These are phyloP conservation scores for Nothoprocta perdicaria DNA, from an alignment of 2,113 vertebrate species.

Conservation along the genomic window DNA sequence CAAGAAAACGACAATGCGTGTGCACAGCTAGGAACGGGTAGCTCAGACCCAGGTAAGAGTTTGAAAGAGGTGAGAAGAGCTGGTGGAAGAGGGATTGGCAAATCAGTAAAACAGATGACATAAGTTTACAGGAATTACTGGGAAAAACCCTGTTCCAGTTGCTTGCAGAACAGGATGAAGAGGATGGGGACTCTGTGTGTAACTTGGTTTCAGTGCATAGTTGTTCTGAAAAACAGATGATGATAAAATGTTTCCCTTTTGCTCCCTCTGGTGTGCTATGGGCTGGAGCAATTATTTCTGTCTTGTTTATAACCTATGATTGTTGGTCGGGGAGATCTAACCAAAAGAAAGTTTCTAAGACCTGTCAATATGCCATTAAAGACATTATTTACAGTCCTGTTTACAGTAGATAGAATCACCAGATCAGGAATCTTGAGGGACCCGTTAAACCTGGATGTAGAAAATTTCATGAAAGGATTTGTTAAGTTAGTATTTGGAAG, in stretches of 20 bases:
- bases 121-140: background rate
- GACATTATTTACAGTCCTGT: background rate
- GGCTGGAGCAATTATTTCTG: background rate
- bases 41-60: constrained; percentile 84
- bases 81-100: background rate
- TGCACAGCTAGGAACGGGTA: constrained; percentile 86
- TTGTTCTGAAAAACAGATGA: background rate
- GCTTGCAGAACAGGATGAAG: background rate
- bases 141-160: background rate
- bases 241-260: background rate
- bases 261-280: background rate
- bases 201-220: background rate
- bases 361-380: background rate
- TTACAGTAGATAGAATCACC: background rate
- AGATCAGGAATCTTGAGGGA: background rate
- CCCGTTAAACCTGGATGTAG: background rate
- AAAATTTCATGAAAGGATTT: background rate
- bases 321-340: background rate
- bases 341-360: background rate
- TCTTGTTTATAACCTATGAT: background rate
- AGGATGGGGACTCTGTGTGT: background rate
- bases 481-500: background rate
- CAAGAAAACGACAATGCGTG: constrained; percentile 96
- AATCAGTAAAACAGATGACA: background rate
- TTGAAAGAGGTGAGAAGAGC: background rate